A percentile compares a stretch with the other conserved stretches of the same genome.
Evolutionary conservation across 1,140 invertebrate genomes (phyloP).

Genomic region (Euwallacea fornicatus): DNA sequence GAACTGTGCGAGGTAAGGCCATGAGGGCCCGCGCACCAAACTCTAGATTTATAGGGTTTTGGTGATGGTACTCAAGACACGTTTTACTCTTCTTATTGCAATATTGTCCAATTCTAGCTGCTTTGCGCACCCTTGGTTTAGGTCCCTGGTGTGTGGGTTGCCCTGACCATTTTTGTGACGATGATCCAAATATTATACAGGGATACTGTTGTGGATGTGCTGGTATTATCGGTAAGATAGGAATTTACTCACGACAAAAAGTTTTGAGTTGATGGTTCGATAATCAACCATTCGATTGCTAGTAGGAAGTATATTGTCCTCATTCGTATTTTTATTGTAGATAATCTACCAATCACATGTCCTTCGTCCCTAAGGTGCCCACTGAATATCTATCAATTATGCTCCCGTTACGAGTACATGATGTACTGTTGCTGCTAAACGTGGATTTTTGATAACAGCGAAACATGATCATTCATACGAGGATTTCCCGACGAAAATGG

Average conservation of each 20-base stretch:
- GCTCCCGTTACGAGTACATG: slow-evolving; percentile 63
- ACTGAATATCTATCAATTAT: slow-evolving; percentile 57
- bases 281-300: neutral
- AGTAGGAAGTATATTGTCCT: neutral
- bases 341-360: slow-evolving; percentile 59
- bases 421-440: slow-evolving; percentile 60
- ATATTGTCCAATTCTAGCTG: neutral
- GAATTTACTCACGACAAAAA: slow-evolving; percentile 4
- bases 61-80: too few relatives aligned
- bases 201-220: slow-evolving; percentile 66
- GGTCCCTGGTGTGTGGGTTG: slow-evolving; percentile 57
- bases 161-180: slow-evolving; percentile 59
- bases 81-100: too few relatives aligned
- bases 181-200: slow-evolving; percentile 63
- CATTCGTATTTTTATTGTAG: slow-evolving; percentile 45
- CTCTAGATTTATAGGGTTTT: too few relatives aligned
- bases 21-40: too few relatives aligned
- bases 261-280: slow-evolving; percentile 37
- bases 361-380: slow-evolving; percentile 58
- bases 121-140: slow-evolving; percentile 6
- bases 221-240: slow-evolving; percentile 41
- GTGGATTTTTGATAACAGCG: neutral
- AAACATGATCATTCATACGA: too few relatives aligned
- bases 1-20: too few relatives aligned
- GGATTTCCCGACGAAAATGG: too few relatives aligned